Evolutionary conservation across 2,888 invertebrate species (phyloP), one percentile per base, ranked within the genome.

Genomic region (Choristoneura rosaceana): DNA sequence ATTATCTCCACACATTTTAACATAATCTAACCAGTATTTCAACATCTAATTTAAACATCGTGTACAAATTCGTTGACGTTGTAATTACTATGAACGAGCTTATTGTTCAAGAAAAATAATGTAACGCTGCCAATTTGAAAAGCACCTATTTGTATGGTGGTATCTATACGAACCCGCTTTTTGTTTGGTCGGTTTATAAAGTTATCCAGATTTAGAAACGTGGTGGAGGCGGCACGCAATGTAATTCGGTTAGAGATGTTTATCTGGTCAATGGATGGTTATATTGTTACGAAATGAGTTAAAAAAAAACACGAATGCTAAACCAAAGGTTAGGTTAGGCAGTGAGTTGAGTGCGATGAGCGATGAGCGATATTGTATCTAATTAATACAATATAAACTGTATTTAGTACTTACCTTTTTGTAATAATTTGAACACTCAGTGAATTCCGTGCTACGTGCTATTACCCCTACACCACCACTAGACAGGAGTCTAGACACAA

Each of bases 211-310:
- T 86, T 88, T 88, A 83, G 85, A 71, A 87, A 86, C 87, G 83
- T 87, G 82, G 84, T 83, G 84, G 83, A 84, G 81, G 84, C 75
- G 85, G 83, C 92, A 92, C 91, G 92, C 90, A 83, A 91, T 85
- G 87, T 87, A 87, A 86, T 87, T 87, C 83, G 82, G 81, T 84
- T 83, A 81, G 78, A 89, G 92, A 92, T 92, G 81, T 80, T 87
- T 90, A 92, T 92, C 92, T 90, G 88, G 85, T 87, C 92, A 91
- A 91, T 92, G 90, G 90, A 89, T 91, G 89, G 90, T 90, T 90
- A 88, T 90, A 87, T 87, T 83, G 87, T 90, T 87, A 88, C 87
- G 87, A 86, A 90, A 88, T 86, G 81, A 83, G 84, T 87, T 43
- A 85, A 88, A 89, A 74, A 79, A 78, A 87, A 87, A 84, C 83